A percentile compares a stretch with the other conserved stretches of the same genome.
These are phyloP conservation scores for Vimba vimba DNA, from an alignment of 2,113 vertebrate species.

Conservation along the genomic window DNA sequence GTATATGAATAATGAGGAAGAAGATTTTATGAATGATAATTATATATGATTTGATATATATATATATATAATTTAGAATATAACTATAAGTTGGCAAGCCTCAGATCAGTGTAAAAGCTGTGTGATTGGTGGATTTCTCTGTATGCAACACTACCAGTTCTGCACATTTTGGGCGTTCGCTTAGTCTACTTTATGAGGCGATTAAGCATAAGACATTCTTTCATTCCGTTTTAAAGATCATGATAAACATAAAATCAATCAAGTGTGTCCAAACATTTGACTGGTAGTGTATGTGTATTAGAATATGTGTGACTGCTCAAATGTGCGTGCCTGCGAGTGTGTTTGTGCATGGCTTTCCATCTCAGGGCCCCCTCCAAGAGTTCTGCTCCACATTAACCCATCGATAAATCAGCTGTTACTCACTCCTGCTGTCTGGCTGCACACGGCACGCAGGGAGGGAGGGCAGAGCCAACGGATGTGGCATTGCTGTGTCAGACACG, in stretches of 20 bases:
- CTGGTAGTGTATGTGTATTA: conserved; percentile 20
- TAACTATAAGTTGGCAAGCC: no score
- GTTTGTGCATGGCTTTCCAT: conserved; percentile 2
- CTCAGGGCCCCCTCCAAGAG: not conserved
- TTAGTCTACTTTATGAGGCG: not conserved
- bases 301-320: conserved; percentile 44
- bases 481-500: conserved; percentile 44
- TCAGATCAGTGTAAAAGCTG: not conserved
- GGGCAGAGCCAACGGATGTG: not conserved
- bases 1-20: not conserved
- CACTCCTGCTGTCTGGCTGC: conserved; percentile 16
- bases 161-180: not conserved
- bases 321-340: conserved; percentile 9
- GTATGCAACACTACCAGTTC: not conserved
- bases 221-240: conserved; percentile 7
- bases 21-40: no score
- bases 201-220: not conserved
- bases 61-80: no score
- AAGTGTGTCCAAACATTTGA: not conserved
- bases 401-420: conserved; percentile 48
- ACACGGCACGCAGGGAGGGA: conserved; percentile 15
- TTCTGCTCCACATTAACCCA: conserved; percentile 46
- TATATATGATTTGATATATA: no score
- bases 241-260: not conserved
- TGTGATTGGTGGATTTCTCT: not conserved